Conservation (phyloP, 2,888 invertebrate genomes). For the Zygaena filipendulae region DNA sequence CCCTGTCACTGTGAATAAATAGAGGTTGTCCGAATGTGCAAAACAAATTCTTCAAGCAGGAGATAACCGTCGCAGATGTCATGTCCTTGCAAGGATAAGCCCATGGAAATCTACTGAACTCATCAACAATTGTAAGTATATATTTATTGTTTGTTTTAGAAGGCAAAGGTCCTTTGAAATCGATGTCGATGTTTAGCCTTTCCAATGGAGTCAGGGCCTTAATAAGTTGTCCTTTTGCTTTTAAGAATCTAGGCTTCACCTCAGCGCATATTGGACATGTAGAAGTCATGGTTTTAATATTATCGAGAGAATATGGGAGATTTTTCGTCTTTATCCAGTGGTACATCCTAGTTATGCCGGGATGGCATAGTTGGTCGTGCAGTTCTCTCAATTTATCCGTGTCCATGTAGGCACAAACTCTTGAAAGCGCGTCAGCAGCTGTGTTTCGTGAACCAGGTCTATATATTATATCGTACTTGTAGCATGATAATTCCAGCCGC, state of each 20-base stretch:
- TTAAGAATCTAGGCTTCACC: conserved; percentile 11
- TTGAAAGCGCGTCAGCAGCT: conserved; percentile 14
- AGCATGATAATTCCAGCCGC: conserved; percentile 15
- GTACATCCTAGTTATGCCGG: conserved; percentile 11
- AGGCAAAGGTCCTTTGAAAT: conserved; percentile 17
- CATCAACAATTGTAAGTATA: conserved; percentile 14
- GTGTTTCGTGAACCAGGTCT: conserved; percentile 15
- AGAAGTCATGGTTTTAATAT: conserved; percentile 9
- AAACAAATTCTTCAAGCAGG: conserved; percentile 2
- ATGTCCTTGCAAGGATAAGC: conserved; percentile 11
- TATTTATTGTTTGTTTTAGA: conserved; percentile 10
- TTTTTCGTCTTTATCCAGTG: conserved; percentile 13
- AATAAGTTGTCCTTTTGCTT: conserved; percentile 5
- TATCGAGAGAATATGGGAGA: conserved; percentile 13
- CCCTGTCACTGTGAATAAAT: conserved; percentile 9
- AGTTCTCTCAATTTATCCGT: conserved; percentile 4
- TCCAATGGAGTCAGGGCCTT: conserved; percentile 14
- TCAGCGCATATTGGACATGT: conserved; percentile 11
- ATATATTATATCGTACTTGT: conserved; percentile 17
- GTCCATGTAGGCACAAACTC: conserved; percentile 10
- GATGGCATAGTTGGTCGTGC: conserved; percentile 11
- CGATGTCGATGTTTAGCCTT: conserved; percentile 14
- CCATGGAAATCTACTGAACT: conserved; percentile 11
- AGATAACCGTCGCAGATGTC: conserved; percentile 6
- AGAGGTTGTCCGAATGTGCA: conserved; percentile 4